Percentiles rank a stretch among this genome's conserved stretches.
phyloP scores from a whole-genome alignment of 2,113 vertebrate species.

The Xiphophorus hellerii region DNA sequence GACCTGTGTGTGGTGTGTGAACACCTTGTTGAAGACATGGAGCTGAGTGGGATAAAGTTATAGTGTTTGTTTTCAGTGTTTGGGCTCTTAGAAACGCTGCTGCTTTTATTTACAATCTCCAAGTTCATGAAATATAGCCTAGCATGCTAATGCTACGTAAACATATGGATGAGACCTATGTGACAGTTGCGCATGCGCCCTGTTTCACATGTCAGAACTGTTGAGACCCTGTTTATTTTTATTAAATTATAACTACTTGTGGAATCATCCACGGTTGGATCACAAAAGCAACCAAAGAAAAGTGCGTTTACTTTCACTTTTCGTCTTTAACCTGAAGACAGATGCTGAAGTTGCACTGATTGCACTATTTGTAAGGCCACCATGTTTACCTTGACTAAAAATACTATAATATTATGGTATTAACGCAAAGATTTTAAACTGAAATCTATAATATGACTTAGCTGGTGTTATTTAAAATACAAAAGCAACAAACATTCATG shows the following conservation, averaged over 20 bases:
- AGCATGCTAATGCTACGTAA: constrained; percentile 67
- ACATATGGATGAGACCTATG: constrained; percentile 44
- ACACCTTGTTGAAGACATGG: neutral
- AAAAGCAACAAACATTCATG: neutral
- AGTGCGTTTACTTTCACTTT: neutral
- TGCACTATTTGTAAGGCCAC: neutral
- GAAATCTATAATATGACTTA: neutral
- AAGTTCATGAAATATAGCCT: constrained; percentile 39
- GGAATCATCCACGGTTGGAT: neutral
- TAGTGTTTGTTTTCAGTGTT: neutral
- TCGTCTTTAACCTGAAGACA: neutral
- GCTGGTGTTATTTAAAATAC: neutral
- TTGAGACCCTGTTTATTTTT: neutral
- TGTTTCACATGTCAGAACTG: constrained; percentile 38
- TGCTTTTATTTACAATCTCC: neutral
- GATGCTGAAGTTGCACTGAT: neutral
- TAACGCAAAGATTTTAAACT: neutral
- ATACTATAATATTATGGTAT: neutral
- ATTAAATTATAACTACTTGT: neutral
- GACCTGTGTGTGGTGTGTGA: neutral
- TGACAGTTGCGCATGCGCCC: constrained; percentile 56
- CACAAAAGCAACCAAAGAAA: neutral
- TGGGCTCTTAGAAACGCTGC: neutral
- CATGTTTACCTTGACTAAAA: neutral
- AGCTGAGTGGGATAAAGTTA: neutral